Evolutionary conservation across 2,113 vertebrate genomes (phyloP).

Genomic region (Cololabis saira): DNA sequence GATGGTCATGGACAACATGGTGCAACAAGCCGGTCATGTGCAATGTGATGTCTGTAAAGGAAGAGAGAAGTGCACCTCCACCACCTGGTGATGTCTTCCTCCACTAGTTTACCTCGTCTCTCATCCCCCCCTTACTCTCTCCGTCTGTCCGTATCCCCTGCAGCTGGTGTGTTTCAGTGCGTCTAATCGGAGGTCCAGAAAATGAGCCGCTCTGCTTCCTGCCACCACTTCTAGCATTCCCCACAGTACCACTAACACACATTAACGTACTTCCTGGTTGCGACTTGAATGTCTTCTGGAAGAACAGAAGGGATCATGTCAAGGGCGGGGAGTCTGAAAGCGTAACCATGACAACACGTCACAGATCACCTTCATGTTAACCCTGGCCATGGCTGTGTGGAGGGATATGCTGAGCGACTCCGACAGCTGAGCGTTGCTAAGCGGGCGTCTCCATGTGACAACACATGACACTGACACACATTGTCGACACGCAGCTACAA

Average conservation of each 20-base stretch:
- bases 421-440: conserved; percentile 29
- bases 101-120: neutral
- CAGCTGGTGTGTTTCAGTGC: conserved; percentile 35
- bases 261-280: neutral
- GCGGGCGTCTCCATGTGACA: neutral
- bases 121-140: conserved; percentile 4
- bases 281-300: neutral
- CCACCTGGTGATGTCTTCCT: conserved; percentile 32
- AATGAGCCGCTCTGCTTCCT: conserved; percentile 23
- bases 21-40: conserved; percentile 1
- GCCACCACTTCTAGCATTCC: conserved; percentile 38
- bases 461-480: conserved; percentile 5
- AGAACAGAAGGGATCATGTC: neutral
- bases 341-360: conserved; percentile 18
- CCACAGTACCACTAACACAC: neutral
- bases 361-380: neutral
- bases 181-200: conserved; percentile 1
- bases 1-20: neutral
- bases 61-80: conserved; percentile 7
- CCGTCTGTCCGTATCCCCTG: conserved; percentile 7
- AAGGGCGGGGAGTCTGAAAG: conserved; percentile 14
- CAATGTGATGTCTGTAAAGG: neutral
- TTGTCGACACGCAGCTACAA: neutral
- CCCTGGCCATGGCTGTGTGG: neutral
- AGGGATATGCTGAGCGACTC: conserved; percentile 1